Evolutionary conservation across 2,113 vertebrate genomes (phyloP), one percentile per base, ranked within the genome.

Genomic region (Mobula birostris): DNA sequence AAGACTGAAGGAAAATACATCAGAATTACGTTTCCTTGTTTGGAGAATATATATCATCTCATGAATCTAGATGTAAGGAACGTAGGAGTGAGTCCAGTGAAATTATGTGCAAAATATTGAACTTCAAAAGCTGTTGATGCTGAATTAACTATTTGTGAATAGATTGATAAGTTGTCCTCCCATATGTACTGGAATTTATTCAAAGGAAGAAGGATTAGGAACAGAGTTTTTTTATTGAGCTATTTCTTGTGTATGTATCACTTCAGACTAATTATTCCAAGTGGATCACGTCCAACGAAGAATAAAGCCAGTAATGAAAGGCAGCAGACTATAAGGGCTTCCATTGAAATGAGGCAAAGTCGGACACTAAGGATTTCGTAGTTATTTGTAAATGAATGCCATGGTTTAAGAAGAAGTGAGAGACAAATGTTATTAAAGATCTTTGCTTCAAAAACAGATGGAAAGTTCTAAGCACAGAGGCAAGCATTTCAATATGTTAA

Each of bases 381-480:
- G 90, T 72, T 72, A 74, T 93, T 93, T 93, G 68, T 68, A 93
- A 56, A 66, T 74, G 90, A 93, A 93, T 74, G 68, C 68, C 90
- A 93, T 48, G 36, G 36, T 11, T 12, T 40, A 61, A 27, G 90
- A 12, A 72, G 88, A 91, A 70, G 12, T 91, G 63, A 70, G 88
- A 68, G 90, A 74, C 68, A 93, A 19, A 21, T 24, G 32, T 40
- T 72, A 74, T 74, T 93, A 48, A 66, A 66, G 58, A 15, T 63
- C 40, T 63, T 66, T 88, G 3, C 58, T 88, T 15, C 88, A 7
- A 70, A 68, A 36, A 24, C 68, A 2, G 29, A 15, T 27, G 58
- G 14, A 11, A 93, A 93, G 40, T 48, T 8, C 32, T 36, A 93
- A 74, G 17, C 40, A 72, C 27, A 63, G 17, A 17, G 88, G 68